Evolutionary conservation across 1,140 invertebrate genomes (phyloP), one percentile per base, ranked within the genome.

Genomic region (Drosophila pseudoananassae): DNA sequence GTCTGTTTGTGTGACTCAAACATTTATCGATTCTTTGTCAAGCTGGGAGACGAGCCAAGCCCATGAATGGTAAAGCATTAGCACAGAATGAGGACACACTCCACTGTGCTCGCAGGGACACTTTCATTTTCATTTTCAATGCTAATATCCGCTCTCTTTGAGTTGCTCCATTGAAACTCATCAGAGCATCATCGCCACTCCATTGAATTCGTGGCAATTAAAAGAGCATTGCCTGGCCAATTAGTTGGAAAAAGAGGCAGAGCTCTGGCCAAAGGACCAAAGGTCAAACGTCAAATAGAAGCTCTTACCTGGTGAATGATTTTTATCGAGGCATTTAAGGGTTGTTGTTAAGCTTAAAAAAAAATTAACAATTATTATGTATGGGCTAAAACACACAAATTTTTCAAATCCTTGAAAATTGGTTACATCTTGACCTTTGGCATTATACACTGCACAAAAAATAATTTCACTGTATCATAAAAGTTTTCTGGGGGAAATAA

Each of bases 1-100:
- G 27, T 9, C 10, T 4, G 4, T 49, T 15, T 4, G 14, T 29
- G 36, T 4, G 20, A 56, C 20, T 63, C 47, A 14, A 54, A 10
- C 49, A 65, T 23, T 68, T 68, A 68, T 68, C 31, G 65, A 68
- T 68, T 66, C 40, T 36, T 27, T 65, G 29, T 27, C 29, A 14
- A 53, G 8, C 9, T 36, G 8, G 10, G 9, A 14, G 14, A 0
- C 14, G 40, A 57, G n/a, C 38, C 15, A 17, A 14, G 27, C 25
- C 4, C 58, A 29, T 40, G 2, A 61, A 20, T 29, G 14, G 14
- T 9, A 9, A n/a, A 4, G 15, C 12, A 4, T 27, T 5, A 2
- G 20, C 7, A n/a, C n/a, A 10, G 25, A n/a, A 14, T 27, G 25
- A 27, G 25, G 25, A 27, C 25, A 7, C 5, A 27, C 20, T 20